Evolutionary conservation across 2,888 invertebrate species (phyloP), one percentile per base, ranked within the genome.

Genomic region (Hetaerina titia): DNA sequence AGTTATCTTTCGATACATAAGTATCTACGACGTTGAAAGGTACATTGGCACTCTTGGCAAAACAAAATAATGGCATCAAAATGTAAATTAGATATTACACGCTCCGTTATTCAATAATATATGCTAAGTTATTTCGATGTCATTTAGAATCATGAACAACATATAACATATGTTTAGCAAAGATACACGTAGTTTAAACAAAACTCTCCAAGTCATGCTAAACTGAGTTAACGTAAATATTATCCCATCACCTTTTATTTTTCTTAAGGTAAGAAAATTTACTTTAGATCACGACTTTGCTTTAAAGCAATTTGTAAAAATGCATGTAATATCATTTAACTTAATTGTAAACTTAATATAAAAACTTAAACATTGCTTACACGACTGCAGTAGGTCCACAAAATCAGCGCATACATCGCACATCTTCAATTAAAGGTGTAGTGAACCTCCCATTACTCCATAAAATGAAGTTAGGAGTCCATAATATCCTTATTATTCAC

Each of bases 361-460:
- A 89, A 56, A 89, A 89, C 89, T 45, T 56, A 57, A 89, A 89
- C 89, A 89, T 56, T 94, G 97, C 98, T 98, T 98, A 98, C 98
- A 98, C 96, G 98, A 98, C 96, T 98, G 98, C 97, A 99, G 98
- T 97, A 99, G 98, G 97, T 98, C 98, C 97, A 98, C 98, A 97
- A 99, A 98, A 97, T 99, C 99, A 97, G 98, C 98, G 97, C 99
- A 99, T 97, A 98, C 98, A 98, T 99, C 99, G 98, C 99, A 99
- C 98, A 98, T 98, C 95, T 96, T 96, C 94, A 88, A 95, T 25
- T 22, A 56, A 89, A 94, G 22, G 74, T 94, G 74, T 74, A 81
- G 74, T 69, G 22, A 69, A 69, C 94, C 69, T 74, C 74, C 94
- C 94, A 94, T 94, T 56, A 89, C 89, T 89, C 89, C 89, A 89